Base-by-base conservation (phyloP, 2,888 invertebrate genomes). In the Erannis defoliaria region DNA sequence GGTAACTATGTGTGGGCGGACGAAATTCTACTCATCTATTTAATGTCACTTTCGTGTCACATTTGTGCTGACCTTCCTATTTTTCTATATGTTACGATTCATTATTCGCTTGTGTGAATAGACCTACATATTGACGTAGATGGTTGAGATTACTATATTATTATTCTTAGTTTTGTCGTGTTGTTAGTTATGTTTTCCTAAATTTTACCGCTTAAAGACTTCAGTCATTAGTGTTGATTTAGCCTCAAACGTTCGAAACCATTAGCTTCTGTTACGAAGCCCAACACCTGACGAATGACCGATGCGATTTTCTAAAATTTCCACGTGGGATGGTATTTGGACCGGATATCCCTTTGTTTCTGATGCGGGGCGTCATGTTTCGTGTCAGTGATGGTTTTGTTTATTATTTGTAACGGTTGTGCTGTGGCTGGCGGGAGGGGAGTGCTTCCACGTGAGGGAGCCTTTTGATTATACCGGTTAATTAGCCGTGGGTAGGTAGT, bases 271-370 rank as follows among this genome's bases (percentile, higher is more conserved):
- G 35, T 60, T 50, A 43, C 50, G 45, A 49, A 38, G 46, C 54
- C 40, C 48, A 56, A 26, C 56, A 64, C 59, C 46, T 55, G 63
- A 53, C 40, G 64, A 65, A 57, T 56, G 65, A 67, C 38, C 53
- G 59, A 62, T 62, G 66, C 61, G 58, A 76, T 75, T 78, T 74
- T 73, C 67, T 63, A 67, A 71, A 74, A 73, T 74, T 68, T 73
- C 72, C 66, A 72, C 67, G 57, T 64, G 72, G 68, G 70, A 67
- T 74, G 67, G 70, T 74, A 78, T 77, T 68, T 73, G 71, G 74
- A 82, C 81, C 87, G 89, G 89, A 90, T 83, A 85, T 85, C 83
- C 83, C 75, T 82, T 84, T 84, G 84, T 86, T 88, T 87, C 82
- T 84, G 79, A 74, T 69, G 71, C 59, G 74, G 79, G 74, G 80